Evolutionary conservation across 64 coral and sea anemone species (phyloP), one percentile per base, ranked within the genome.

Genomic region (Pachyseris speciosa): DNA sequence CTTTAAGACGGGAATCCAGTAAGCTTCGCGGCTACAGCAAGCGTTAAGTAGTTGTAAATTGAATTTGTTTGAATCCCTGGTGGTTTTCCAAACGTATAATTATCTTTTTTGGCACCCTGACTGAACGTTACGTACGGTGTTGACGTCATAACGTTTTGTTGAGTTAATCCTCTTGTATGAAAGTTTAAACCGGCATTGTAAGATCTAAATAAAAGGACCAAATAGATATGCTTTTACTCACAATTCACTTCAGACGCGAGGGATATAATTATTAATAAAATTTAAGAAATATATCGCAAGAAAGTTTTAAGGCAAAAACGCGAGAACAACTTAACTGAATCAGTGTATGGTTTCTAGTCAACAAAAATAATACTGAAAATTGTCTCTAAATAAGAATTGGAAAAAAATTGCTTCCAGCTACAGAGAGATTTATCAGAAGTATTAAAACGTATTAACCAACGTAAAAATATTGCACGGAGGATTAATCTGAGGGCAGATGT

Each of bases 81-180:
- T 24, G 53, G 22, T 61, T 81, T 41, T 36, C 15, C 77, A 81
- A 26, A 38, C 7, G 53, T 12, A 9, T 40, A 58, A 81, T 81
- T 81, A 40, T 40, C 29, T 19, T 60, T 81, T 39, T 41, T 40
- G 51, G 2, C 33, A 47, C 52, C 19, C 17, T 11, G 22, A n/a
- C 32, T 29, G 34, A 28, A 52, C 32, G 33, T 7, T 17, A 2
- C 1, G 52, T 40, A 38, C 9, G 7, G 77, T 36, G 26, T 17
- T 81, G 32, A 61, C 77, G 77, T 81, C 77, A 81, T 0, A 13
- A 22, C 9, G 12, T 19, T 61, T 81, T 81, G 77, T 61, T 2
- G 2, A 3, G 33, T 63, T 81, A 81, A 81, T 81, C 49, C 77
- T 37, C 7, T 39, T 60, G 77, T 26, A 81, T 81, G 48, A 27